Percentiles rank a stretch among this genome's conserved stretches.
These are phyloP conservation scores for Chironomus riparius DNA, from an alignment of 2,888 invertebrate genomes.

Conservation along the genomic window DNA sequence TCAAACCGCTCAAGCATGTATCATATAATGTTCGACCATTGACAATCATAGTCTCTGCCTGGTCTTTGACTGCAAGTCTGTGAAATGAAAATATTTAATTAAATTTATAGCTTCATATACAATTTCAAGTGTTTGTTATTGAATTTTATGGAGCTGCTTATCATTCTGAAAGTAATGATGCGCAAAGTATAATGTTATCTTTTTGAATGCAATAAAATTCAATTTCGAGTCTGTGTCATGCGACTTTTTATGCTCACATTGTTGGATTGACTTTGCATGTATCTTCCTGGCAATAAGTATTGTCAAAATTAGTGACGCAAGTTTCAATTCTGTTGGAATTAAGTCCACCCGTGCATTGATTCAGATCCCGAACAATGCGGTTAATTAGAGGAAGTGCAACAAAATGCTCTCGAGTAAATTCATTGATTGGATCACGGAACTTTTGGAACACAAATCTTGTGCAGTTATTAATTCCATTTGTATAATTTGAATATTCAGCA, in stretches of 20 bases:
- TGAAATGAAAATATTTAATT: background rate
- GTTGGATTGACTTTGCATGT: background rate
- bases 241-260: background rate
- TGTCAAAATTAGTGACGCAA: background rate
- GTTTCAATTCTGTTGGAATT: background rate
- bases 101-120: background rate
- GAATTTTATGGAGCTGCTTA: background rate
- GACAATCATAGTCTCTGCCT: constrained; percentile 1
- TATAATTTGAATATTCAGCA: background rate
- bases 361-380: background rate
- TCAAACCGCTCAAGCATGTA: background rate
- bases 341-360: background rate
- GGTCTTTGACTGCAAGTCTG: background rate
- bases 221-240: too few relatives aligned
- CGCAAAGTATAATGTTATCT: background rate
- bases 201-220: background rate
- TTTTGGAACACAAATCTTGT: background rate
- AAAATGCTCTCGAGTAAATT: constrained; percentile 19
- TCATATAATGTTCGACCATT: background rate
- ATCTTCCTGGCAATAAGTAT: background rate
- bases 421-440: constrained; percentile 17
- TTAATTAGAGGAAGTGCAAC: constrained; percentile 12
- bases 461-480: background rate
- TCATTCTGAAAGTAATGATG: background rate
- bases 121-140: background rate